phyloP scores from a whole-genome alignment of 2,797 vertebrate species.

The Trichosurus vulpecula region DNA sequence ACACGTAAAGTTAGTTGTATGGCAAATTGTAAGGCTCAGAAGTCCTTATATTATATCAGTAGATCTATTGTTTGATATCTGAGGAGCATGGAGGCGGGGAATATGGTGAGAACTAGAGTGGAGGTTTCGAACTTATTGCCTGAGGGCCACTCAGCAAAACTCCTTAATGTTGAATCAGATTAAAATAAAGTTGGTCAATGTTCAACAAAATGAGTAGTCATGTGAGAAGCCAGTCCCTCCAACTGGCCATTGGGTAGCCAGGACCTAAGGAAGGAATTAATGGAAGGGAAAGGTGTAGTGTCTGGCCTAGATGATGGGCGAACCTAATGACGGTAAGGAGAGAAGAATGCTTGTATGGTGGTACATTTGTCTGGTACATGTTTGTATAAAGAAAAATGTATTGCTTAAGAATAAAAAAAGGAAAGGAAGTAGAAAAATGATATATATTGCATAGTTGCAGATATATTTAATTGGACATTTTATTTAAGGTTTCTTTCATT shows the following conservation, averaged over 20 bases:
- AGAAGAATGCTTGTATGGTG: neutral
- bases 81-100: neutral
- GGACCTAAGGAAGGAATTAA: neutral
- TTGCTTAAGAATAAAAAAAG: constrained; percentile 31
- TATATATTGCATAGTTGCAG: neutral
- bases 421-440: neutral
- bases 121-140: neutral
- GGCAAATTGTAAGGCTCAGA: neutral
- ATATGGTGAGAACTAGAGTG: neutral
- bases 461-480: constrained; percentile 6
- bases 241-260: neutral
- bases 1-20: neutral
- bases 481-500: constrained; percentile 18
- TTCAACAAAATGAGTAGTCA: neutral
- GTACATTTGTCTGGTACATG: neutral
- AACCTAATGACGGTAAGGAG: neutral
- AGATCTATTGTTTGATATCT: neutral
- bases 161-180: neutral
- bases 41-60: neutral
- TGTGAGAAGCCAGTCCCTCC: neutral
- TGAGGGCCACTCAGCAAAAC: neutral
- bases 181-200: neutral
- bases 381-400: constrained; percentile 30
- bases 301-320: neutral
- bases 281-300: neutral